phyloP scores from a whole-genome alignment of 2,797 vertebrate species.

The Muraenolepis orangiensis region DNA sequence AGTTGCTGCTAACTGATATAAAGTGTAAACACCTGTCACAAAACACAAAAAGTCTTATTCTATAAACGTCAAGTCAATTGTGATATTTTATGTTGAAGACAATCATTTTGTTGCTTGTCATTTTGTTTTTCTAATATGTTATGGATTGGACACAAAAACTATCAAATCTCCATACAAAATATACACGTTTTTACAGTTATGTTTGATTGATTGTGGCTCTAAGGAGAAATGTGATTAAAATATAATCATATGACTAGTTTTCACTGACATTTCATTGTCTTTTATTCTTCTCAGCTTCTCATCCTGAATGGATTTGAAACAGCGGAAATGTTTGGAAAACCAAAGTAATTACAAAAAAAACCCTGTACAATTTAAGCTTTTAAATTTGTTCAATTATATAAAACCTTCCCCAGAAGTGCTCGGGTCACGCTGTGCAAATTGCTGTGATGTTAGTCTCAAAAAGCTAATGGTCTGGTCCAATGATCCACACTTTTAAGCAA shows the following conservation, averaged over 20 bases:
- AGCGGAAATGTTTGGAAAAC: neutral
- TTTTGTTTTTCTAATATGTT: slow-evolving; percentile 2
- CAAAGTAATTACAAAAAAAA: neutral
- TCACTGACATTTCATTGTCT: neutral
- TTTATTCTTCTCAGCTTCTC: neutral
- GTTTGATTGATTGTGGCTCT: slow-evolving; percentile 3
- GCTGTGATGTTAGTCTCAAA: slow-evolving; percentile 20
- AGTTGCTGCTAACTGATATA: neutral
- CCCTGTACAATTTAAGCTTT: neutral
- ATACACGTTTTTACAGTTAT: neutral
- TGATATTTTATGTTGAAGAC: neutral
- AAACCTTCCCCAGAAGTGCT: neutral
- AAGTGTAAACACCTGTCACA: neutral
- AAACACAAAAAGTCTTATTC: neutral
- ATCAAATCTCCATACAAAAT: slow-evolving; percentile 7
- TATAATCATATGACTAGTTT: neutral
- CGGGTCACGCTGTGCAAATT: slow-evolving; percentile 5
- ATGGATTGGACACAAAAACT: neutral
- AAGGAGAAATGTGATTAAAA: neutral
- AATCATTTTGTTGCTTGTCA: neutral
- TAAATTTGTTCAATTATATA: neutral
- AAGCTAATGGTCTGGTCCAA: slow-evolving; percentile 51
- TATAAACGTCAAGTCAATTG: neutral
- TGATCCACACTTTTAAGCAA: slow-evolving; percentile 61
- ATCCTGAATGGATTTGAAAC: neutral